These are phyloP conservation scores for Sorex araneus DNA, from an alignment of 2,113 vertebrate genomes.

Conservation along the genomic window DNA sequence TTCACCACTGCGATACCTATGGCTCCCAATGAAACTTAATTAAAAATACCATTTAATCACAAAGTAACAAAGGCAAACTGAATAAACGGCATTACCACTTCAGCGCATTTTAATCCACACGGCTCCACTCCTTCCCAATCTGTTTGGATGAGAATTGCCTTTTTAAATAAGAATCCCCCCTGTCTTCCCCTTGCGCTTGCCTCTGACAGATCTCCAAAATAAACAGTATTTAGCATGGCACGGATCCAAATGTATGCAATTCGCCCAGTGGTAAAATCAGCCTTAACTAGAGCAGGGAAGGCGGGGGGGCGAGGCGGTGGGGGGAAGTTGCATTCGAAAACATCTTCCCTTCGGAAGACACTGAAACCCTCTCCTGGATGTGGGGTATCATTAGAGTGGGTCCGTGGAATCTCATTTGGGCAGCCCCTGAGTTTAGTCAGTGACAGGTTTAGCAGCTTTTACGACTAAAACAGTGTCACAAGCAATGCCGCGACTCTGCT, in stretches of 20 bases:
- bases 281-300: conserved; percentile 70
- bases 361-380: background rate
- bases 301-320: background rate
- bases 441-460: conserved; percentile 58
- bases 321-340: conserved; percentile 62
- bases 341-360: conserved; percentile 24
- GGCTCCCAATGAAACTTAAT: conserved; percentile 86
- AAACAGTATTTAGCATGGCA: conserved; percentile 86
- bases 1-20: conserved; percentile 81
- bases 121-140: conserved; percentile 79
- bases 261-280: conserved; percentile 84
- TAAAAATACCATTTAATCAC: conserved; percentile 88
- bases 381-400: background rate
- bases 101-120: conserved; percentile 77
- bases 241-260: conserved; percentile 83
- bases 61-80: conserved; percentile 83
- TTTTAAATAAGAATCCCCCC: conserved; percentile 86
- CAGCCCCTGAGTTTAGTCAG: background rate
- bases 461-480: conserved; percentile 61
- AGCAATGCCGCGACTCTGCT: background rate
- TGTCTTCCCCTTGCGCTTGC: conserved; percentile 80
- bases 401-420: background rate
- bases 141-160: conserved; percentile 82
- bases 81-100: conserved; percentile 82
- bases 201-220: conserved; percentile 85